Conservation (phyloP, 1,140 invertebrate species). For the Diorhabda elongata region DNA sequence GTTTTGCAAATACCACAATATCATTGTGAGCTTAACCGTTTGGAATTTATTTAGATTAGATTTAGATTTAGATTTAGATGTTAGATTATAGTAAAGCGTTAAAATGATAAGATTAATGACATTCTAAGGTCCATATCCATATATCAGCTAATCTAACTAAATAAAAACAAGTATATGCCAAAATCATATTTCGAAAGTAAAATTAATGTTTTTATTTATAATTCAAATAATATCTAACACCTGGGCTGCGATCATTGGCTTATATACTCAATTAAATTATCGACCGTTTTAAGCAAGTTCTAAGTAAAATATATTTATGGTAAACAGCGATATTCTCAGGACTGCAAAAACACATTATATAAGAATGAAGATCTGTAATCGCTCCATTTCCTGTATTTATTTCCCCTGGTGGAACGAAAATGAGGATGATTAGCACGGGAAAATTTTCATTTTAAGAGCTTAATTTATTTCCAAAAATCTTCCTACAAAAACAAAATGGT, state of each 20-base stretch:
- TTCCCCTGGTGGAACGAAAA: conserved; percentile 27
- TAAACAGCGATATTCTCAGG: conserved; percentile 5
- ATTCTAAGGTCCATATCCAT: too few relatives aligned
- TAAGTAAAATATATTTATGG: conserved; percentile 5
- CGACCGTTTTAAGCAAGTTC: background rate
- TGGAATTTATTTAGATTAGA: too few relatives aligned
- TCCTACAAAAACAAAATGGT: too few relatives aligned
- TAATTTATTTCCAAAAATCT: too few relatives aligned
- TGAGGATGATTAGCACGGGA: background rate
- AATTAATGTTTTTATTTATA: background rate
- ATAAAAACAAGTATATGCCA: too few relatives aligned
- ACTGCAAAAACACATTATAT: conserved; percentile 5
- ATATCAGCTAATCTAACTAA: too few relatives aligned
- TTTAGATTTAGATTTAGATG: accelerated
- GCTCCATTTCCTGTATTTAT: conserved; percentile 35
- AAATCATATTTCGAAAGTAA: too few relatives aligned
- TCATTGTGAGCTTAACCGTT: too few relatives aligned
- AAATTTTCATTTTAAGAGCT: too few relatives aligned
- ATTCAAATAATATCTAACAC: background rate
- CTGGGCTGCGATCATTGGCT: background rate
- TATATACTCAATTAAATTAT: background rate
- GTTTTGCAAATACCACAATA: too few relatives aligned
- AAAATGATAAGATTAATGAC: too few relatives aligned
- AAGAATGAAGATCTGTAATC: conserved; percentile 32
- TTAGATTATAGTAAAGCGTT: too few relatives aligned